Base-by-base conservation (phyloP, 2,113 vertebrate species). In the Laticauda colubrina region DNA sequence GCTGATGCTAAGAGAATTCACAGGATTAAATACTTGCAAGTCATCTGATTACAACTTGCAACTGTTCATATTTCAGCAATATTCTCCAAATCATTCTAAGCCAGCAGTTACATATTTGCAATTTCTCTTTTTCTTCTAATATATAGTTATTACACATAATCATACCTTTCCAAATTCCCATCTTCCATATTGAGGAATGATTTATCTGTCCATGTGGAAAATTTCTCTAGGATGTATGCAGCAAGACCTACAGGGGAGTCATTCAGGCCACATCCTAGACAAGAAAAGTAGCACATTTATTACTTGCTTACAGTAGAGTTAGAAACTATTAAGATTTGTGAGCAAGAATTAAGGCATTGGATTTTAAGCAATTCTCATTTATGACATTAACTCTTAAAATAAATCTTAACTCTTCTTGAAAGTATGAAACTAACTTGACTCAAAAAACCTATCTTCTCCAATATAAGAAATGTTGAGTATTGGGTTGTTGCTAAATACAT, bases 191-290 rank as follows among this genome's bases (percentile, higher is more conserved):
- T 56, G 94, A 95, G 95, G 95, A 98, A 98, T 15, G 96, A 96
- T 20, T 91, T 10, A 64, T 98, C 94, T 20, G 98, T 98, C 98
- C 98, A 98, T 20, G 98, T 97, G 59, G 98, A 99, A 95, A 98
- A 99, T 94, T 99, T 98, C 94, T 99, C 98, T 96, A 99, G 94
- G 90, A 99, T 97, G 90, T 98, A 99, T 12, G 98, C 98, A 91
- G 98, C 98, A 94, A 99, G 97, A 29, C 98, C 98, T 4, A 98
- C 98, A 0, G 98, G 98, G 43, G 98, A 98, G 95, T 98, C 97
- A 91, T 98, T 99, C 94, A 98, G 54, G 48, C 96, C 98, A 96
- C 98, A 98, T 0, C 98, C 98, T 99, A 96, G n/a, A 89, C 87
- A 45, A 91, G 57, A 85, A 90, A 88, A 94, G 39, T 26, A 95